These are phyloP conservation scores for Drosophila phalerata DNA, from an alignment of 2,888 invertebrate genomes.

Conservation along the genomic window DNA sequence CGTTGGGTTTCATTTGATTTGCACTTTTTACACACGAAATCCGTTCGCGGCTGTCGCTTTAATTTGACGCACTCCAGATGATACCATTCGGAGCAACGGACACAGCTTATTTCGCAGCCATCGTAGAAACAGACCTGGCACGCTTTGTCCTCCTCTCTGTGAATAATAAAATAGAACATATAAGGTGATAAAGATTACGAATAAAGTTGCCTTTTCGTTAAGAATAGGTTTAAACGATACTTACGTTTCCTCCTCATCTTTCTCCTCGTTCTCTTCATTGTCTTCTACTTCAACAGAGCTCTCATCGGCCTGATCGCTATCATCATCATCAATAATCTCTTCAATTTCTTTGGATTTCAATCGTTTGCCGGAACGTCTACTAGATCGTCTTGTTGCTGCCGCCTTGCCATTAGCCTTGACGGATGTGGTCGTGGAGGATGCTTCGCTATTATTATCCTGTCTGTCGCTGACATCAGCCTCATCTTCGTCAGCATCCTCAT, in stretches of 20 bases:
- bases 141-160: constrained; percentile 74
- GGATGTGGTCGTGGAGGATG: constrained; percentile 52
- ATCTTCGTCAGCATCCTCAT: constrained; percentile 62
- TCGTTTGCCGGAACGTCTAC: constrained; percentile 76
- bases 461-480: constrained; percentile 16
- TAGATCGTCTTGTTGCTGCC: constrained; percentile 21
- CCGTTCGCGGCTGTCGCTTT: constrained; percentile 87
- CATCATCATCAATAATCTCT: constrained; percentile 63
- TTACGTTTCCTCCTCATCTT: constrained; percentile 56
- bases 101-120: constrained; percentile 79
- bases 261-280: constrained; percentile 15
- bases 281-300: constrained; percentile 40
- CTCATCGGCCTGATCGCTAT: constrained; percentile 74
- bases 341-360: constrained; percentile 84
- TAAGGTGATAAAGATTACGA: background rate
- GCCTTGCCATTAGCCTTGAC: constrained; percentile 31
- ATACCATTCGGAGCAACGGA: constrained; percentile 86
- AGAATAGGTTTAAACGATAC: constrained; percentile 22
- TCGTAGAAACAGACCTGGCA: constrained; percentile 83
- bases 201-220: no score
- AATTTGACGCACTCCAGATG: constrained; percentile 91
- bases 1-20: constrained; percentile 78
- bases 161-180: background rate
- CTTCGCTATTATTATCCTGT: constrained; percentile 38
- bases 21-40: constrained; percentile 88